A percentile compares a stretch with the other conserved stretches of the same genome.
Conservation (phyloP, 2,797 vertebrate genomes). For the Borostomias antarcticus region DNA sequence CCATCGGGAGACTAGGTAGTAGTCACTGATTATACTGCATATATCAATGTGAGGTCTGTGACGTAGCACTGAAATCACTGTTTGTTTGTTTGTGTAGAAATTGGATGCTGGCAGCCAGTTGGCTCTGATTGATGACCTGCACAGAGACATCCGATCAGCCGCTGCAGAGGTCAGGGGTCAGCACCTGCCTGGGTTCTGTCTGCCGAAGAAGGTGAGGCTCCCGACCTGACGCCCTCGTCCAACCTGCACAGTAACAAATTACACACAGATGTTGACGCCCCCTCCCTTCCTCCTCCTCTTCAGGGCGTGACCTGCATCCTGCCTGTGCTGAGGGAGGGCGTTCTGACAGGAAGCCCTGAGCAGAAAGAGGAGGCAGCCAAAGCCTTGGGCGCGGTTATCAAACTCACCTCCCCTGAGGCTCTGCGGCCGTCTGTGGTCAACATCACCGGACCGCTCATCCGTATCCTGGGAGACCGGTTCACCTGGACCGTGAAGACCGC, state of each 20-base stretch:
- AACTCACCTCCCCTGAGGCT: constrained; percentile 93
- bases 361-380: constrained; percentile 98
- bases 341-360: constrained; percentile 93
- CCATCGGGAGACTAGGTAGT: neutral
- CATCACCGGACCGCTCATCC: constrained; percentile 97
- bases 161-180: constrained; percentile 89
- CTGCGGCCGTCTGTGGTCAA: constrained; percentile 93
- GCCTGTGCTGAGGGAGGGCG: constrained; percentile 92
- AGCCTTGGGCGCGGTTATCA: constrained; percentile 91
- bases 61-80: neutral
- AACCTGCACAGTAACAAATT: too few relatives aligned
- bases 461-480: constrained; percentile 97
- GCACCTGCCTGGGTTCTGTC: constrained; percentile 94
- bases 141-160: constrained; percentile 88
- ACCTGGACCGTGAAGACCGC: constrained; percentile 95
- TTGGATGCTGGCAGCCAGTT: constrained; percentile 95
- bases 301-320: constrained; percentile 97
- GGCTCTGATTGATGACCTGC: constrained; percentile 93
- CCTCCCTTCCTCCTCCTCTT: neutral
- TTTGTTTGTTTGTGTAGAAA: constrained; percentile 76
- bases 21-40: neutral
- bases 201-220: constrained; percentile 91
- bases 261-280: too few relatives aligned
- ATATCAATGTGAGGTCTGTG: too few relatives aligned
- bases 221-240: neutral